phyloP scores from a whole-genome alignment of 2,888 invertebrate species.

The Xylota sylvarum region DNA sequence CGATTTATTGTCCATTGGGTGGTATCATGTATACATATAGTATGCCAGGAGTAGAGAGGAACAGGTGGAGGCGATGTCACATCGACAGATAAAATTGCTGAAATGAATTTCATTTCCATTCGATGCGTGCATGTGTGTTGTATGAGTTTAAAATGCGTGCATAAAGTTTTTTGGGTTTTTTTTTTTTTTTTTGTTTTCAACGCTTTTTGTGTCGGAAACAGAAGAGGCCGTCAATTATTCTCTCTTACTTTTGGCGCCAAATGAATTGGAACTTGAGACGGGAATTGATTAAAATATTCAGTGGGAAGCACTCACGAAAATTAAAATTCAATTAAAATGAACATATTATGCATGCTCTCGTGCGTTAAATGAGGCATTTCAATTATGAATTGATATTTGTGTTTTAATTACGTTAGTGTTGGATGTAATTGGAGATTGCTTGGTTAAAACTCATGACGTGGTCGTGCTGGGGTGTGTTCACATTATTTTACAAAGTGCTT shows the following conservation, averaged over 20 bases:
- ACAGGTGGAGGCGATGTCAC: slow-evolving; percentile 55
- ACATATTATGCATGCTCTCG: slow-evolving; percentile 14
- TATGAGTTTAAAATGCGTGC: slow-evolving; percentile 35
- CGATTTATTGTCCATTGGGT: slow-evolving; percentile 66
- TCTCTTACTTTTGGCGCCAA: slow-evolving; percentile 55
- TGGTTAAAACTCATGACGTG: background rate
- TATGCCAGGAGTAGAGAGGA: slow-evolving; percentile 20
- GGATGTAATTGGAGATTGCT: background rate
- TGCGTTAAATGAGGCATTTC: slow-evolving; percentile 52
- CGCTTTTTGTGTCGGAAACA: background rate
- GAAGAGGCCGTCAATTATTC: slow-evolving; percentile 17
- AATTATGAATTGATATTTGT: slow-evolving; percentile 29
- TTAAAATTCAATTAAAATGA: slow-evolving; percentile 69
- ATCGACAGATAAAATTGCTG: slow-evolving; percentile 48
- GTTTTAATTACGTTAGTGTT: background rate
- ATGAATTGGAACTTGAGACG: slow-evolving; percentile 73
- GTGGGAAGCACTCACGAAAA: slow-evolving; percentile 40
- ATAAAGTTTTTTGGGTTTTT: background rate
- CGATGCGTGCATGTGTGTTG: background rate
- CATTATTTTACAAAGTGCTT: no score
- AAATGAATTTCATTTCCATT: slow-evolving; percentile 65
- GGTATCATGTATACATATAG: background rate
- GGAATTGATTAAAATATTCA: slow-evolving; percentile 61
- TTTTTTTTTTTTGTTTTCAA: background rate
- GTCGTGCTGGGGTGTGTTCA: background rate